These are phyloP conservation scores for Porites lobata DNA, from an alignment of 92 coral and sea anemone genomes.

Conservation along the genomic window DNA sequence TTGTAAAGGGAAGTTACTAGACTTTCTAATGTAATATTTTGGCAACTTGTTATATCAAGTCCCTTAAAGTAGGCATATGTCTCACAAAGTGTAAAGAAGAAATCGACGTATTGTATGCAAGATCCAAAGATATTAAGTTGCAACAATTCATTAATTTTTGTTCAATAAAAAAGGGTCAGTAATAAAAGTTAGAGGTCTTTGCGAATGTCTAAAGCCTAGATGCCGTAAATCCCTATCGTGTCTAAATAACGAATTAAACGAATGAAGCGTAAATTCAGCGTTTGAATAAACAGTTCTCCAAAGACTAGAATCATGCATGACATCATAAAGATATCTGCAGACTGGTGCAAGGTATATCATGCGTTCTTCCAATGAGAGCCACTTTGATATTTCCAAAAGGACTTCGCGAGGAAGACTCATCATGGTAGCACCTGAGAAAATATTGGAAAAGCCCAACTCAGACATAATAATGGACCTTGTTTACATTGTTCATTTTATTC, in stretches of 20 bases:
- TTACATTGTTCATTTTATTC: slow-evolving; percentile 54
- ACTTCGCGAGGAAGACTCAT: slow-evolving; percentile 57
- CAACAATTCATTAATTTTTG: slow-evolving; percentile 40
- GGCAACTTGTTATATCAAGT: slow-evolving; percentile 62
- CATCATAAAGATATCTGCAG: slow-evolving; percentile 56
- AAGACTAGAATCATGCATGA: slow-evolving; percentile 63
- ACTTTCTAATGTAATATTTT: slow-evolving; percentile 58
- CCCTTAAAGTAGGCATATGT: slow-evolving; percentile 27
- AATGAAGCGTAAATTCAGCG: slow-evolving; percentile 42
- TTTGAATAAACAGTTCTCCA: slow-evolving; percentile 52
- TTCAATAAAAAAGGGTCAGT: slow-evolving; percentile 47
- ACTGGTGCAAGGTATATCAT: slow-evolving; percentile 58
- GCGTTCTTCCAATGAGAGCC: slow-evolving; percentile 68
- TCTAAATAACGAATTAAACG: neutral
- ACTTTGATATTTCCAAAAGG: slow-evolving; percentile 57
- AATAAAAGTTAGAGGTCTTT: no score
- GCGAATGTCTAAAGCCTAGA: no score
- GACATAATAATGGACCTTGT: slow-evolving; percentile 39
- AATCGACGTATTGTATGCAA: slow-evolving; percentile 50
- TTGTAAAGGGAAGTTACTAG: slow-evolving; percentile 46
- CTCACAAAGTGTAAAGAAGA: slow-evolving; percentile 47
- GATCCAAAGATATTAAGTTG: slow-evolving; percentile 53
- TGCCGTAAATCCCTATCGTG: no score
- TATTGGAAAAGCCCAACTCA: slow-evolving; percentile 53
- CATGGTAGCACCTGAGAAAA: slow-evolving; percentile 56